Percentiles rank a stretch among this genome's conserved stretches.
Evolutionary conservation across 1,140 invertebrate species (phyloP).

Genomic region (Onthophagus taurus): DNA sequence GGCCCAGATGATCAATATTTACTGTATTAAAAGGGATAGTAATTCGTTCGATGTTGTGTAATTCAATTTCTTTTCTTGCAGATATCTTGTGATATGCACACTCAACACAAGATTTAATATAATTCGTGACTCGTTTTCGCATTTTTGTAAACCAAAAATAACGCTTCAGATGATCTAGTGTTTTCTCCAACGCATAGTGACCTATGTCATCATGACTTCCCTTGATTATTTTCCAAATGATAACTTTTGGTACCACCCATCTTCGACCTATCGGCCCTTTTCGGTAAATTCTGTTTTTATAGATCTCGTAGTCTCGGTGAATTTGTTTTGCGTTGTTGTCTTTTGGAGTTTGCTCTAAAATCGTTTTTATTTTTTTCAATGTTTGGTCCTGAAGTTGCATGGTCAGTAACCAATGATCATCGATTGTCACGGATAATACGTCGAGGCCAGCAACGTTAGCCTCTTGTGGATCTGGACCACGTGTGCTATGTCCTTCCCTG

Average conservation of each 20-base stretch:
- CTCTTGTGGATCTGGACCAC: too few relatives aligned
- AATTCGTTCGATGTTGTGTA: slow-evolving; percentile 29
- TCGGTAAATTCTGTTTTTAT: slow-evolving; percentile 8
- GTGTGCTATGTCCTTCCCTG: too few relatives aligned
- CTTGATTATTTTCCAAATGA: slow-evolving; percentile 20
- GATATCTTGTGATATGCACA: slow-evolving; percentile 7
- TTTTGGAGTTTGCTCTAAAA: not conserved
- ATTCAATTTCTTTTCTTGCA: slow-evolving; percentile 1
- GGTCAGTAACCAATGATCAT: slow-evolving; percentile 13
- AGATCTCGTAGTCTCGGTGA: not conserved
- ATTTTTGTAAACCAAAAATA: slow-evolving; percentile 30
- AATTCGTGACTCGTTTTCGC: slow-evolving; percentile 5
- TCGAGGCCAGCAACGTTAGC: too few relatives aligned
- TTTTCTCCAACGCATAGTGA: slow-evolving; percentile 29
- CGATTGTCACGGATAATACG: too few relatives aligned
- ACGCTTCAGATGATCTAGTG: slow-evolving; percentile 21
- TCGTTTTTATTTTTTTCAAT: not conserved
- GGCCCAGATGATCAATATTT: slow-evolving; percentile 31
- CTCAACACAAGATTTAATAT: slow-evolving; percentile 3
- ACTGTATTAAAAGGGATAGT: slow-evolving; percentile 29
- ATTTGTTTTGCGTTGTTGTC: not conserved
- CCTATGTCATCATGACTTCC: slow-evolving; percentile 32
- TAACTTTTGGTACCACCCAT: slow-evolving; percentile 13
- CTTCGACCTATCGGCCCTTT: not conserved
- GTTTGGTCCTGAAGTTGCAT: slow-evolving; percentile 5